Conservation (phyloP, 2,888 invertebrate species). For the Dioctria rufipes region DNA sequence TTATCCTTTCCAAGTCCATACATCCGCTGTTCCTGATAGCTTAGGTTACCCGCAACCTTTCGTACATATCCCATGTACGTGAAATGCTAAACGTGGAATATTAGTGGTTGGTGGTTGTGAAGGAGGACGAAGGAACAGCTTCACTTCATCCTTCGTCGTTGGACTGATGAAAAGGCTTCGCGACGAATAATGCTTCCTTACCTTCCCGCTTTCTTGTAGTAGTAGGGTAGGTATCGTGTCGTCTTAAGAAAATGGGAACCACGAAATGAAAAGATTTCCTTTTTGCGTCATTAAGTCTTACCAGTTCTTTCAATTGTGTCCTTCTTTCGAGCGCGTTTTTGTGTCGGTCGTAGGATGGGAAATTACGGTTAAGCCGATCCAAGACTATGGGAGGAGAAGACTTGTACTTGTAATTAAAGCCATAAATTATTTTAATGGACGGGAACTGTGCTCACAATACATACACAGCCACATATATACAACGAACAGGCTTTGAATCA, state of each 20-base stretch:
- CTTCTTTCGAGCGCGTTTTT: constrained; percentile 6
- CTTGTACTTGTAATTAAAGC: constrained; percentile 45
- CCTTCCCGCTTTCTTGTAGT: constrained; percentile 12
- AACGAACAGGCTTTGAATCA: background rate
- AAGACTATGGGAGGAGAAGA: constrained; percentile 13
- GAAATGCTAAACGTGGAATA: constrained; percentile 7
- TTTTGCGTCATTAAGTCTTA: constrained; percentile 52
- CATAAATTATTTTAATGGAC: constrained; percentile 50
- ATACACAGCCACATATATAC: constrained; percentile 14
- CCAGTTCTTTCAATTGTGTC: constrained; percentile 49
- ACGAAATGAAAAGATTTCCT: constrained; percentile 53
- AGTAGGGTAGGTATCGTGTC: background rate
- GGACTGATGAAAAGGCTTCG: constrained; percentile 26
- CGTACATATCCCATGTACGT: constrained; percentile 29
- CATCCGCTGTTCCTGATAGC: constrained; percentile 9
- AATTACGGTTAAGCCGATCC: constrained; percentile 14
- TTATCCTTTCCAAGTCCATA: background rate
- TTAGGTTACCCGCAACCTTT: constrained; percentile 42
- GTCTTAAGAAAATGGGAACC: constrained; percentile 52
- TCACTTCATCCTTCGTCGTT: background rate
- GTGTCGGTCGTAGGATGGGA: background rate
- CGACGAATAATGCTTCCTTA: constrained; percentile 37
- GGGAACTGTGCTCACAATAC: constrained; percentile 20
- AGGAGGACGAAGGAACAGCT: constrained; percentile 5
- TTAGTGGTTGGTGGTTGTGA: background rate